Evolutionary conservation across 2,797 vertebrate genomes (phyloP).

Genomic region (Cetoscarus ocellatus): DNA sequence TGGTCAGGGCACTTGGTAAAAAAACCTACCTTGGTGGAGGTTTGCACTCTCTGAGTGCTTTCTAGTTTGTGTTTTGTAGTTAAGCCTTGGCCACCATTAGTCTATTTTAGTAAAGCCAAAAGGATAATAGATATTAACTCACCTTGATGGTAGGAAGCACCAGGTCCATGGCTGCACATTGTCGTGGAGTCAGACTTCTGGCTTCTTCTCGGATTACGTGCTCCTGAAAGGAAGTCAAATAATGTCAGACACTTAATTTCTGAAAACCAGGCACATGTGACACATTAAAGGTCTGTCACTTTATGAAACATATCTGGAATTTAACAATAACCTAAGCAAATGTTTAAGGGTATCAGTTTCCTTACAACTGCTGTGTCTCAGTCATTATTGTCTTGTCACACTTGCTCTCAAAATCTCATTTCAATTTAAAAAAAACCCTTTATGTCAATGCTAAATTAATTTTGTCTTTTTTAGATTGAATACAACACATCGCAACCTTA

Average conservation of each 20-base stretch:
- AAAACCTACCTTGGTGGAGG: too few relatives aligned
- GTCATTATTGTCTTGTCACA: neutral
- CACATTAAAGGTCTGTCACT: too few relatives aligned
- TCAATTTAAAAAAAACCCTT: slow-evolving; percentile 38
- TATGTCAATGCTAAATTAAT: slow-evolving; percentile 37
- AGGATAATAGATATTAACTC: slow-evolving; percentile 35
- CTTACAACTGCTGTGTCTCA: neutral
- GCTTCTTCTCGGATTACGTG: slow-evolving; percentile 95
- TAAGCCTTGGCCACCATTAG: too few relatives aligned
- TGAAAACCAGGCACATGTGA: neutral
- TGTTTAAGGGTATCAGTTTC: neutral
- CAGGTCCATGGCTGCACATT: slow-evolving; percentile 95
- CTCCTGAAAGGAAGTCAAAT: slow-evolving; percentile 83
- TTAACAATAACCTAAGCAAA: too few relatives aligned
- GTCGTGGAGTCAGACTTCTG: slow-evolving; percentile 91
- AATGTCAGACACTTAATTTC: slow-evolving; percentile 19
- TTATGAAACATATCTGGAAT: too few relatives aligned
- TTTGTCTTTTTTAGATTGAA: slow-evolving; percentile 27
- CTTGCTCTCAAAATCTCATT: slow-evolving; percentile 16
- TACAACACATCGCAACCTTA: slow-evolving; percentile 14
- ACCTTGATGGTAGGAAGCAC: slow-evolving; percentile 98
- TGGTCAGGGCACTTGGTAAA: too few relatives aligned
- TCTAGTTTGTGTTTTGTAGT: too few relatives aligned
- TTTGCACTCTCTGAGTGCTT: too few relatives aligned
- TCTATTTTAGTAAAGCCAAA: neutral